A percentile compares a stretch with the other conserved stretches of the same genome.
Evolutionary conservation across 2,797 vertebrate species (phyloP).

Genomic region (Crenuchus spilurus): DNA sequence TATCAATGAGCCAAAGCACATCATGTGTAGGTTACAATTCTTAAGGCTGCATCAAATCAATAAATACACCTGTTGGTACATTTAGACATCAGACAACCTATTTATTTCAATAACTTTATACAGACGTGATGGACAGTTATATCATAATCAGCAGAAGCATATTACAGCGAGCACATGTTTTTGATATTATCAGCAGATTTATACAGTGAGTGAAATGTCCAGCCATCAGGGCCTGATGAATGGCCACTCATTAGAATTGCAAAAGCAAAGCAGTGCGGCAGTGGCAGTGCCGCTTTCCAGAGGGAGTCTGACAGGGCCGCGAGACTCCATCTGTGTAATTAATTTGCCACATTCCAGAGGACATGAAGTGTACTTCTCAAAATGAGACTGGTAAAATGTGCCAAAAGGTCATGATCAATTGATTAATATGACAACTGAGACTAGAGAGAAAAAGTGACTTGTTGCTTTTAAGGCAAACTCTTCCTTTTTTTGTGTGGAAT

Average conservation of each 20-base stretch:
- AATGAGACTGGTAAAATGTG: constrained; percentile 53
- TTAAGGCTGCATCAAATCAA: not conserved
- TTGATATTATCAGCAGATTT: constrained; percentile 63
- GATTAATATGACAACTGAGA: constrained; percentile 47
- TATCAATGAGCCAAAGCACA: not conserved
- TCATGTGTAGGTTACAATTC: not conserved
- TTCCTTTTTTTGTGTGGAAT: not conserved
- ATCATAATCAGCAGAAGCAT: constrained; percentile 38
- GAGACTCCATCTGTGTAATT: constrained; percentile 60
- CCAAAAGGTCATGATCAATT: constrained; percentile 50
- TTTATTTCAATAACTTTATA: constrained; percentile 9
- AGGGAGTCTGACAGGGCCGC: constrained; percentile 43
- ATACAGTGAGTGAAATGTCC: constrained; percentile 52
- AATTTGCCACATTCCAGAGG: constrained; percentile 53
- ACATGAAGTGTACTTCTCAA: constrained; percentile 52
- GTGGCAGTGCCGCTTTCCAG: constrained; percentile 33
- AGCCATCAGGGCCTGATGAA: constrained; percentile 57
- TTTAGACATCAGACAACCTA: not conserved
- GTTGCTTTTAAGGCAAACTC: constrained; percentile 9
- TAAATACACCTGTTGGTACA: constrained; percentile 25
- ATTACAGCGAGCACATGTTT: constrained; percentile 46
- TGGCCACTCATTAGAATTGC: constrained; percentile 63
- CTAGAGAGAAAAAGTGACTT: not conserved
- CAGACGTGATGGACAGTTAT: constrained; percentile 52
- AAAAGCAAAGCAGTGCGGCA: constrained; percentile 42